Percentiles rank a stretch among this genome's conserved stretches.
phyloP scores from a whole-genome alignment of 1,140 invertebrate species.

The Galleria mellonella region DNA sequence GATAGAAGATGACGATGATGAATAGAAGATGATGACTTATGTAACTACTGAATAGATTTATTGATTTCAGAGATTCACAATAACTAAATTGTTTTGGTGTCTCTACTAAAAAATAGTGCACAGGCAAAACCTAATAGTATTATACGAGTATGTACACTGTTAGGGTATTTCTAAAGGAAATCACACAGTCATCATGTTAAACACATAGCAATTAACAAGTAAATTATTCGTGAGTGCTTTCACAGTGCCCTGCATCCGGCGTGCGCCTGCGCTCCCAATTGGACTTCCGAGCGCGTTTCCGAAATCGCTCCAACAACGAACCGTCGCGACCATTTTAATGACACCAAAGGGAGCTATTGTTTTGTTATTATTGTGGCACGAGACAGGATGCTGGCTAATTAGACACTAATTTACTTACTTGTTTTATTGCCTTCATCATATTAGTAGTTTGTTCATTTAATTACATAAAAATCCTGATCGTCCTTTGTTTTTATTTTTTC shows the following conservation, averaged over 20 bases:
- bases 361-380: slow-evolving; percentile 70
- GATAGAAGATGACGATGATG: too few species aligned
- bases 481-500: too few species aligned
- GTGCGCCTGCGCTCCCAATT: slow-evolving; percentile 57
- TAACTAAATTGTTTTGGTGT: too few species aligned
- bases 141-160: background rate
- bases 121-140: too few species aligned
- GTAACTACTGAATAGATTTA: too few species aligned
- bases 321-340: slow-evolving; percentile 52
- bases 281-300: slow-evolving; percentile 69
- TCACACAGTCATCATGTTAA: background rate
- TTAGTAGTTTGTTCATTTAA: too few species aligned
- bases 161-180: background rate
- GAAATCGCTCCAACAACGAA: slow-evolving; percentile 58
- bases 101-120: too few species aligned
- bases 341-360: slow-evolving; percentile 38
- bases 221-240: slow-evolving; percentile 45
- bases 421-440: slow-evolving; percentile 20
- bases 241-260: slow-evolving; percentile 56
- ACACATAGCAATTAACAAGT: slow-evolving; percentile 28
- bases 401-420: slow-evolving; percentile 57
- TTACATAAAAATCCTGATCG: too few species aligned
- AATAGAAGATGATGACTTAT: too few species aligned
- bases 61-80: too few species aligned
- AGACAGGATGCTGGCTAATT: slow-evolving; percentile 70